Conservation (phyloP, 2,113 vertebrate species). For the Mustela nigripes region DNA sequence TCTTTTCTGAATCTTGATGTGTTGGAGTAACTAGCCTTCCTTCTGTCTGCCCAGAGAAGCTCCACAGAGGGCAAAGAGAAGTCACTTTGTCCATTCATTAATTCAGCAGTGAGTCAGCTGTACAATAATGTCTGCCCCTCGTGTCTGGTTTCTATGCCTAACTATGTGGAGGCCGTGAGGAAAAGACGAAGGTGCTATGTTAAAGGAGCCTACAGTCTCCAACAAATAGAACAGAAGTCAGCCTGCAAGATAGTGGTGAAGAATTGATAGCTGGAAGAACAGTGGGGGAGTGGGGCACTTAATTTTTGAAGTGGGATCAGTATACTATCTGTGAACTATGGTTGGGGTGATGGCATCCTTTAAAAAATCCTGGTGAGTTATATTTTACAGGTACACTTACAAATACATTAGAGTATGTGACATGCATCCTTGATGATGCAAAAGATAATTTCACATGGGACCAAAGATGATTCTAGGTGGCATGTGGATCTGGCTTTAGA, state of each 20-base stretch:
- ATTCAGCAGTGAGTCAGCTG: neutral
- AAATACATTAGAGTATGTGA: neutral
- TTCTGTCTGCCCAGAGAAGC: neutral
- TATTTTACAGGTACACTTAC: neutral
- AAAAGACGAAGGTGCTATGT: neutral
- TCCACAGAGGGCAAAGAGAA: neutral
- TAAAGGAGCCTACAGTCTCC: neutral
- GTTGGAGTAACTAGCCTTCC: neutral
- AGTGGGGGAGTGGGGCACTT: neutral
- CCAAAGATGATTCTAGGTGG: neutral
- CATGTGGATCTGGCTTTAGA: neutral
- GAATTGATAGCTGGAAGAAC: neutral
- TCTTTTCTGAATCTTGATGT: slow-evolving; percentile 17
- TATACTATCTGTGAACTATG: neutral
- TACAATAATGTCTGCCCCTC: neutral
- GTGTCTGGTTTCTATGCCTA: neutral
- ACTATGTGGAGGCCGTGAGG: neutral
- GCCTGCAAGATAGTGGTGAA: neutral
- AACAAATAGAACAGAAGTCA: neutral
- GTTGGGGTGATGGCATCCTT: neutral
- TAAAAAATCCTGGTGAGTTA: slow-evolving; percentile 23
- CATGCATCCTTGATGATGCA: neutral
- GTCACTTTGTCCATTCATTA: neutral
- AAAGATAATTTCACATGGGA: neutral
- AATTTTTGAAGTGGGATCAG: neutral